phyloP scores from a whole-genome alignment of 2,888 invertebrate species.

The Ennomos erosarius region DNA sequence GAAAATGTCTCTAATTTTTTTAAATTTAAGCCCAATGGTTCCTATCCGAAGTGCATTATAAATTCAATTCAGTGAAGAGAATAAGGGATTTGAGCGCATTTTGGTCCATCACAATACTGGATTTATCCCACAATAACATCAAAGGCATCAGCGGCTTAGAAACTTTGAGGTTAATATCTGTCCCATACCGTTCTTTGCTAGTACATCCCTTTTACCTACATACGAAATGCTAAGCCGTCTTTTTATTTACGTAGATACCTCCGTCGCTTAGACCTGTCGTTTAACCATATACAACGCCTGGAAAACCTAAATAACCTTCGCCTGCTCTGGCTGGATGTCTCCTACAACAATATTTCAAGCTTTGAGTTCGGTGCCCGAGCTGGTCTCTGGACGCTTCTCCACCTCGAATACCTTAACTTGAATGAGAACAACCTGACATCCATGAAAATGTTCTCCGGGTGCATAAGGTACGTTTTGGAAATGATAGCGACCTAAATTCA shows the following conservation, averaged over 20 bases:
- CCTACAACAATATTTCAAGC: constrained; percentile 81
- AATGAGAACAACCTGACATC: constrained; percentile 82
- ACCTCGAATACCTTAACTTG: constrained; percentile 82
- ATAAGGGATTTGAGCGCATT: constrained; percentile 83
- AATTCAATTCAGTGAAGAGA: constrained; percentile 80
- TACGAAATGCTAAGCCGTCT: constrained; percentile 27
- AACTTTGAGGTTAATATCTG: constrained; percentile 73
- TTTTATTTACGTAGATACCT: constrained; percentile 73
- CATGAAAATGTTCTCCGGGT: constrained; percentile 80
- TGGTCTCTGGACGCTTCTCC: constrained; percentile 80
- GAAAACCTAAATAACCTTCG: constrained; percentile 84
- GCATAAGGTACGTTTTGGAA: constrained; percentile 58
- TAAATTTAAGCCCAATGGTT: constrained; percentile 82
- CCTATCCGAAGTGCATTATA: constrained; percentile 86
- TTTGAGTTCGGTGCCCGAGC: constrained; percentile 66
- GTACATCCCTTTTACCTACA: constrained; percentile 11
- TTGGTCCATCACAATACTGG: constrained; percentile 86
- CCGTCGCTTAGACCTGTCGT: constrained; percentile 84
- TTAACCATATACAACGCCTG: constrained; percentile 84
- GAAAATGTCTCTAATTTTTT: constrained; percentile 8
- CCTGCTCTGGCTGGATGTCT: constrained; percentile 83
- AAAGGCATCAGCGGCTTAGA: constrained; percentile 82
- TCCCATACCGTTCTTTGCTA: constrained; percentile 3
- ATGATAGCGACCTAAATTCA: constrained; percentile 13
- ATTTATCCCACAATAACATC: constrained; percentile 87